Base-by-base conservation (phyloP, 1,140 invertebrate species). In the Apis laboriosa region DNA sequence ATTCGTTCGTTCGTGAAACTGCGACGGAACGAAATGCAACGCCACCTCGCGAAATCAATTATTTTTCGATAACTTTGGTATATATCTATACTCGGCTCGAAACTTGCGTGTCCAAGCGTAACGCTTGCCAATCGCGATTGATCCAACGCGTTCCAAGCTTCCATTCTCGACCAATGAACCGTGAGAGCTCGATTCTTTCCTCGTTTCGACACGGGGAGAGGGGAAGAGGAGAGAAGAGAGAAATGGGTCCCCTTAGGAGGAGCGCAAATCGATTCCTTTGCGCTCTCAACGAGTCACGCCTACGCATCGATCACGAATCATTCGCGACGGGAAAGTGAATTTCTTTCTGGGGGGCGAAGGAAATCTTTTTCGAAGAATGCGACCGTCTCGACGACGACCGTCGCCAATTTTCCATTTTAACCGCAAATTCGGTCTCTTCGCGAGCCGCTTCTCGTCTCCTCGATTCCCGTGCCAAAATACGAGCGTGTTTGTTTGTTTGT, bases 101-200 rank as follows among this genome's bases (percentile, higher is more conserved):
- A 68, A 49, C 66, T 67, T 56, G 5, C 53, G 55, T 72, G 58
- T 21, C 24, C 51, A 9, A 5, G 15, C 24, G 9, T 56, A 73
- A 73, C n/a, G 49, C 55, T 73, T 49, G 77, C 63, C 77, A 63
- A 51, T 71, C 56, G 56, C 49, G 70, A 79, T 73, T 71, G 68
- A 51, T 61, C 56, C 53, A 79, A 55, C 67, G 60, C 68, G 67
- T 72, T 17, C 55, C 77, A 21, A n/a, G n/a, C 28, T n/a, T 28
- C 77, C 34, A 79, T 79, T 79, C 77, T 34, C 24, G 24, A 13
- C 43, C 77, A 79, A 70, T 17, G 77, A 79, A 79, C 67, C 67
- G 77, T 73, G 58, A 61, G 58, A 61, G 1, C 19, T 3, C 28
- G 58, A 63, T 28, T 72, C 68, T 72, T 73, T 73, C 68, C 13